A percentile compares a stretch with the other conserved stretches of the same genome.
phyloP scores from a whole-genome alignment of 2,888 invertebrate species.

The Ophioninae sp. region DNA sequence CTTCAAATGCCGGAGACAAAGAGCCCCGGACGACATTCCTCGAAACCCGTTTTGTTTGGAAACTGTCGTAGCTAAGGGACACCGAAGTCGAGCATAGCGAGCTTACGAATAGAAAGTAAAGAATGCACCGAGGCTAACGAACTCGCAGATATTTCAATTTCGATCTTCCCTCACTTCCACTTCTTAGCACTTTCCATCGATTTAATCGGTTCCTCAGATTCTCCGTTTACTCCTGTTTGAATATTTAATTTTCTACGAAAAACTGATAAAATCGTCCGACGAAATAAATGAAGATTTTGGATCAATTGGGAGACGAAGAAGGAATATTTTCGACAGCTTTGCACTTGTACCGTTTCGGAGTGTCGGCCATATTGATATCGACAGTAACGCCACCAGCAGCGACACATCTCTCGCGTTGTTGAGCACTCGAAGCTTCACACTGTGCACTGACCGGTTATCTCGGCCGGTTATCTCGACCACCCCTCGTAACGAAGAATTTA shows the following conservation, averaged over 20 bases:
- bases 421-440: not conserved
- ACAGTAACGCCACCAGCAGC: not conserved
- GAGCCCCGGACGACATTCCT: constrained; percentile 33
- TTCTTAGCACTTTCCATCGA: not conserved
- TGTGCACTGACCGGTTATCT: constrained; percentile 38
- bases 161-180: not conserved
- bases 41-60: constrained; percentile 31
- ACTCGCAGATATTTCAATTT: constrained; percentile 1
- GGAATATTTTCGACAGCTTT: not conserved
- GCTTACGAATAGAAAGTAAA: constrained; percentile 53
- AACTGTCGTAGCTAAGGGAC: constrained; percentile 19
- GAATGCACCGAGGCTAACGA: not conserved
- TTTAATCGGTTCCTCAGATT: not conserved
- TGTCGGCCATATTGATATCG: constrained; percentile 1
- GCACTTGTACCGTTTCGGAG: not conserved
- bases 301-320: not conserved
- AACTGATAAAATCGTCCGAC: not conserved
- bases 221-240: not conserved
- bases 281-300: not conserved
- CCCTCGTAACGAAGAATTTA: constrained; percentile 15
- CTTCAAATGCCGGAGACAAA: constrained; percentile 45
- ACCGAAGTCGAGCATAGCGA: constrained; percentile 25
- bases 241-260: not conserved
- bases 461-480: not conserved
- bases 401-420: not conserved